These are phyloP conservation scores for Nomada ruficornis DNA, from an alignment of 2,888 invertebrate genomes.

Conservation along the genomic window DNA sequence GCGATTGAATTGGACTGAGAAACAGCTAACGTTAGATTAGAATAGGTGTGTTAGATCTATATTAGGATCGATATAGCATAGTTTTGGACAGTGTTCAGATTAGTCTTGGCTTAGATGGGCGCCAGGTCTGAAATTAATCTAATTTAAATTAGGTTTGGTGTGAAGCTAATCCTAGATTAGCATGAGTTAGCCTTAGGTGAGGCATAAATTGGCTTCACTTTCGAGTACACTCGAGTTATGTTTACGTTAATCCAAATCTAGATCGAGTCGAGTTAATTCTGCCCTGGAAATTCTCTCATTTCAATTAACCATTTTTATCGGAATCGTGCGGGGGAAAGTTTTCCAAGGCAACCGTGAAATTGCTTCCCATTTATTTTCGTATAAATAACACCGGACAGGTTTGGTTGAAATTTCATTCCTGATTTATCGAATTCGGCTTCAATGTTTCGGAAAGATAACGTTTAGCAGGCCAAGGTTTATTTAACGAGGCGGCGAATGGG, in stretches of 20 bases:
- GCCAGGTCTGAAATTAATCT: background rate
- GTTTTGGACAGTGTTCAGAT: background rate
- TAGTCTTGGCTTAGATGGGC: background rate
- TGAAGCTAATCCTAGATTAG: conserved; percentile 3
- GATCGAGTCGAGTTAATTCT: too few species aligned
- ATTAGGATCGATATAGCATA: background rate
- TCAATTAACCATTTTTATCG: conserved; percentile 1
- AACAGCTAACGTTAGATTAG: background rate
- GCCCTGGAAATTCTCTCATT: too few species aligned
- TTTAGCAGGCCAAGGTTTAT: background rate
- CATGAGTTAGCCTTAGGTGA: conserved; percentile 6
- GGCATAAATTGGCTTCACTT: background rate
- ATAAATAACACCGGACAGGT: background rate
- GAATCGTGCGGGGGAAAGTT: background rate
- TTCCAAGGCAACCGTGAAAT: background rate
- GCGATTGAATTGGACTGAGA: background rate
- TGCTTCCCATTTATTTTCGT: conserved; percentile 4
- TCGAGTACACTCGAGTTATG: background rate
- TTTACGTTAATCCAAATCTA: background rate
- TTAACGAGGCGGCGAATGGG: conserved; percentile 18
- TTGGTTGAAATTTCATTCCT: background rate
- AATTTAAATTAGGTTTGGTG: conserved; percentile 4
- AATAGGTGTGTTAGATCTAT: background rate
- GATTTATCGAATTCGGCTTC: conserved; percentile 10
- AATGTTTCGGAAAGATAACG: conserved; percentile 19